These are phyloP conservation scores for Montipora sp. DNA, from an alignment of 64 coral and sea anemone species.

Conservation along the genomic window DNA sequence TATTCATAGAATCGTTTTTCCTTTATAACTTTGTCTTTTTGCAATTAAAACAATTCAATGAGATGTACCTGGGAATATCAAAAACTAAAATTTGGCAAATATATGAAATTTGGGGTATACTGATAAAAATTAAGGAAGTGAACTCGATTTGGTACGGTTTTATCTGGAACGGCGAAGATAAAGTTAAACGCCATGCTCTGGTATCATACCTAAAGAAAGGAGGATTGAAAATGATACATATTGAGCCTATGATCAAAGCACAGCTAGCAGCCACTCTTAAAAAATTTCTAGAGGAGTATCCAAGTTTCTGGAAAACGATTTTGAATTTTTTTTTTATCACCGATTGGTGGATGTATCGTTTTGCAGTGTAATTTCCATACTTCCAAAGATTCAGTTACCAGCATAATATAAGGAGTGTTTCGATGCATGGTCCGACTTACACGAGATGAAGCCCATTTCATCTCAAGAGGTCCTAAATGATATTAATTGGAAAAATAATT, in stretches of 20 bases:
- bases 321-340: not conserved
- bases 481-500: too few species aligned
- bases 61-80: too few species aligned
- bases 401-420: not conserved
- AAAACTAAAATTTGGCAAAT: too few species aligned
- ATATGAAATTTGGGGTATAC: too few species aligned
- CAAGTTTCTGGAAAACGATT: not conserved
- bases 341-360: not conserved
- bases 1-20: too few species aligned
- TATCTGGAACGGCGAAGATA: not conserved
- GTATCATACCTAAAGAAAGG: not conserved
- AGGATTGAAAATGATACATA: too few species aligned
- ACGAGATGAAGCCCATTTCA: not conserved
- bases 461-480: too few species aligned
- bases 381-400: not conserved
- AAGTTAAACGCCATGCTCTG: not conserved
- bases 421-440: not conserved
- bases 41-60: too few species aligned
- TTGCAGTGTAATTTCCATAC: not conserved
- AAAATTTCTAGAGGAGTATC: not conserved
- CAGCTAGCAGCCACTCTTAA: not conserved
- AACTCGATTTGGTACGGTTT: too few species aligned
- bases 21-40: too few species aligned
- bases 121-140: too few species aligned
- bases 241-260: not conserved